A percentile compares a stretch with the other conserved stretches of the same genome.
phyloP scores from a whole-genome alignment of 2,797 vertebrate genomes.

The Tragopan temminckii region DNA sequence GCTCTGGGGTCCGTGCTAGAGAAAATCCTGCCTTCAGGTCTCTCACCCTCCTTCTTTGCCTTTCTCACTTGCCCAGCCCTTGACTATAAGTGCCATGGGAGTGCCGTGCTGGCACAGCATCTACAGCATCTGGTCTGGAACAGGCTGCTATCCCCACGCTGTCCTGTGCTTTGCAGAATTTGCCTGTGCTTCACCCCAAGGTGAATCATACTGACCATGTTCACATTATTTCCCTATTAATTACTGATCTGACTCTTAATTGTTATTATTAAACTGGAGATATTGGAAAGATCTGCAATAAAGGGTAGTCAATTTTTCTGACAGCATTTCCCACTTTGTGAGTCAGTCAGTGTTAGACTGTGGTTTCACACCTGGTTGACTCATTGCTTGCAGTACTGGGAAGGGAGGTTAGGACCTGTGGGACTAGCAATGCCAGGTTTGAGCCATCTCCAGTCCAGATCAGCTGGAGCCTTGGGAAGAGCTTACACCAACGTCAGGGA shows the following conservation, averaged over 20 bases:
- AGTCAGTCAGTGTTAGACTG: background rate
- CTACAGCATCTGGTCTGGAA: background rate
- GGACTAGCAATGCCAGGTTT: background rate
- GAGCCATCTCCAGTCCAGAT: background rate
- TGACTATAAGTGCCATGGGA: background rate
- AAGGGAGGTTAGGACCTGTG: background rate
- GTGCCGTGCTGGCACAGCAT: background rate
- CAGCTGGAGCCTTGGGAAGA: background rate
- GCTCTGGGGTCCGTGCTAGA: background rate
- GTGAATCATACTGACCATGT: background rate
- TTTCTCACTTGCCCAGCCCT: background rate
- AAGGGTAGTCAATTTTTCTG: background rate
- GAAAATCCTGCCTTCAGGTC: rapidly evolving
- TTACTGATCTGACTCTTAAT: constrained; percentile 9
- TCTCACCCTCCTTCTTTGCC: background rate
- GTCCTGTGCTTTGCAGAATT: background rate
- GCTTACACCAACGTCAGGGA: background rate
- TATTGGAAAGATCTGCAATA: background rate
- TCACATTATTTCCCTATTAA: constrained; percentile 10
- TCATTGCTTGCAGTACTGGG: background rate
- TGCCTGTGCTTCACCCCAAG: background rate
- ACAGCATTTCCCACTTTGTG: background rate
- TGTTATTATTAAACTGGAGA: constrained; percentile 28
- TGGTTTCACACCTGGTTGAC: constrained; percentile 16
- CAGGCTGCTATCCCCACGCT: background rate